Base-by-base conservation (phyloP, 2,113 vertebrate genomes). In the Ammodytes dubius region DNA sequence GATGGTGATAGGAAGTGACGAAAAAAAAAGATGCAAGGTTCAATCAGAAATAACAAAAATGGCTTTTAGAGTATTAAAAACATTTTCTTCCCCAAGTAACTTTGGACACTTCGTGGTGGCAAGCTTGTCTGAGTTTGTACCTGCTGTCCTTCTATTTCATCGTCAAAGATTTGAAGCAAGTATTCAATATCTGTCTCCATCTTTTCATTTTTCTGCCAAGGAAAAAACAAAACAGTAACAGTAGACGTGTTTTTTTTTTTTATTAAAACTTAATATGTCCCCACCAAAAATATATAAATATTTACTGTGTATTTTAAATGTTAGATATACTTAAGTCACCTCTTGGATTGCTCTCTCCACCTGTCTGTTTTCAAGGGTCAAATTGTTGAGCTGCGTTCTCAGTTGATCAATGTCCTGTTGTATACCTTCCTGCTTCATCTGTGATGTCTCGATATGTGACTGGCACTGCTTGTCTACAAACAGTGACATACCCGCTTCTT, bases 131-230 rank as follows among this genome's bases (percentile, higher is more conserved):
- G 5, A 40, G 35, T 77, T 73, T 77, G 5, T 96, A 99, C 97
- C 97, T 99, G 96, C 57, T 95, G 96, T 83, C 96, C 93, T 76
- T 77, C 58, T 87, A 99, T 97, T 78, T 97, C 93, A 0, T 4
- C 49, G 11, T 99, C 96, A 0, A 98, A 99, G 63, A 93, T 96
- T 89, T 96, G 93, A 69, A 98, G 90, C 95, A 97, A 95, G 84
- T 95, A 94, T 76, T 96, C 92, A 11, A 96, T 96, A 87, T 97
- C 95, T 0, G 6, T 92, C 84, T 96, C 96, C 45, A 94, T 9
- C 83, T 94, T 95, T 83, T 94, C 90, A 56, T 95, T 97, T 88
- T 96, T 94, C 98, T 99, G 81, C 35, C 45, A 84, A 75, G 53
- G 37, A 70, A 52, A 59, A n/a, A 66, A 68, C 27, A 54, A 80